Evolutionary conservation across 2,797 vertebrate genomes (phyloP), one percentile per base, ranked within the genome.

Genomic region (Mionectes olivaceus): DNA sequence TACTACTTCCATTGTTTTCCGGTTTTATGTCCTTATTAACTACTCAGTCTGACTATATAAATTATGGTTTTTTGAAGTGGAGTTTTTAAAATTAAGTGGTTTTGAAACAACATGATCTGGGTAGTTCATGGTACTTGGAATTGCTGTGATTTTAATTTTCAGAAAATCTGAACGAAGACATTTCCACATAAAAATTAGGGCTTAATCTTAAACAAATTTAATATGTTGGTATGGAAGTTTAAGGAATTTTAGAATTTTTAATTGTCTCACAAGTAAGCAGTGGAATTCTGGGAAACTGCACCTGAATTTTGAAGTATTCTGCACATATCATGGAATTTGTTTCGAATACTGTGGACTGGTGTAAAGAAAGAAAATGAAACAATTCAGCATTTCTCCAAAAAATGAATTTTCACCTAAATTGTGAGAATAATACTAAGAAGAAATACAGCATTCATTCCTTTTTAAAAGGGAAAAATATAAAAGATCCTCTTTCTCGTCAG

Each of bases 271-370:
- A 76, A 43, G 32, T 53, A 80, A 79, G 19, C 44, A 82, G 6
- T 44, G 21, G 32, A 50, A 60, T 87, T 87, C 60, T 53, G n/a
- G 53, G 41, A 59, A 84, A 50, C 24, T 8, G 7, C 15, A 7
- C 16, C 5, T 59, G n/a, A 73, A 84, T 75, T 93, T 86, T 75
- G 57, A 70, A 47, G 53, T 70, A 53, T 81, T 90, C 53, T 68
- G 24, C 30, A 30, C 6, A 4, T 60, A 17, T 23, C 0, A 12
- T 73, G 22, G 43, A 68, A 68, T 87, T 68, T 89, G 9, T 81
- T 61, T 75, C 30, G 44, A 84, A 57, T 0, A 0, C 28, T 6
- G 7, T 16, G 3, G 23, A 44, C 8, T 49, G 10, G 13, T 59
- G 8, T 73, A 65, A 91, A 50, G 27, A 71, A 28, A 74, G 19